phyloP scores from a whole-genome alignment of 2,888 invertebrate genomes.

The Volucella inanis region DNA sequence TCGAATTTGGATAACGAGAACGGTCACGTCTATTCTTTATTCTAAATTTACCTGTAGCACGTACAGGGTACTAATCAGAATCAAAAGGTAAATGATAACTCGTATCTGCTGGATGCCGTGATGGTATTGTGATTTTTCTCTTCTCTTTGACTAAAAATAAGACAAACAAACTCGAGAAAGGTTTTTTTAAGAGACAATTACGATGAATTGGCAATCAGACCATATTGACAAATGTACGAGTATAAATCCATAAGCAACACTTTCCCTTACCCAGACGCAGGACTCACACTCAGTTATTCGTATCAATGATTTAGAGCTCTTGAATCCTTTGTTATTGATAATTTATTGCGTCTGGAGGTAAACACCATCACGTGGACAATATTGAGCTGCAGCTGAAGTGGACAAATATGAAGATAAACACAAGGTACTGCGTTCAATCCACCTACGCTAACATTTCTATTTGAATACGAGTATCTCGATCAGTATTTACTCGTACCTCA shows the following conservation, averaged over 20 bases:
- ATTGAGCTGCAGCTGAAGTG: slow-evolving; percentile 57
- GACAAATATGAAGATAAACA: slow-evolving; percentile 58
- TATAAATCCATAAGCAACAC: slow-evolving; percentile 46
- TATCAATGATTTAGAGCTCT: slow-evolving; percentile 63
- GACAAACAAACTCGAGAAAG: slow-evolving; percentile 21
- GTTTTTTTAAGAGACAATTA: slow-evolving; percentile 24
- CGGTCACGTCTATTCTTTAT: slow-evolving; percentile 1
- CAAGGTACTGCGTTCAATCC: slow-evolving; percentile 38
- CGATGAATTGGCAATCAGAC: slow-evolving; percentile 50
- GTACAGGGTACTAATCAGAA: slow-evolving; percentile 46
- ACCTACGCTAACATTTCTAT: slow-evolving; percentile 44
- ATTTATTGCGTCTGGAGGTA: slow-evolving; percentile 63
- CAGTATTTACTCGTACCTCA: slow-evolving; percentile 51
- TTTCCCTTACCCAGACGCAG: slow-evolving; percentile 10
- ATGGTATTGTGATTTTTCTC: slow-evolving; percentile 8
- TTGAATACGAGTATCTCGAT: slow-evolving; percentile 30
- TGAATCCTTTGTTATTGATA: slow-evolving; percentile 62
- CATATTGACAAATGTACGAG: slow-evolving; percentile 48
- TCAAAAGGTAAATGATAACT: slow-evolving; percentile 13
- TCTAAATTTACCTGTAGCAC: slow-evolving; percentile 54
- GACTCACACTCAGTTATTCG: slow-evolving; percentile 57
- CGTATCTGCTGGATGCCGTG: not conserved
- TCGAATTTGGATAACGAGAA: slow-evolving; percentile 17
- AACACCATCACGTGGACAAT: slow-evolving; percentile 50
- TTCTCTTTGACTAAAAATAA: slow-evolving; percentile 20